phyloP scores from a whole-genome alignment of 2,888 invertebrate species.

The Calephelis perditalis region DNA sequence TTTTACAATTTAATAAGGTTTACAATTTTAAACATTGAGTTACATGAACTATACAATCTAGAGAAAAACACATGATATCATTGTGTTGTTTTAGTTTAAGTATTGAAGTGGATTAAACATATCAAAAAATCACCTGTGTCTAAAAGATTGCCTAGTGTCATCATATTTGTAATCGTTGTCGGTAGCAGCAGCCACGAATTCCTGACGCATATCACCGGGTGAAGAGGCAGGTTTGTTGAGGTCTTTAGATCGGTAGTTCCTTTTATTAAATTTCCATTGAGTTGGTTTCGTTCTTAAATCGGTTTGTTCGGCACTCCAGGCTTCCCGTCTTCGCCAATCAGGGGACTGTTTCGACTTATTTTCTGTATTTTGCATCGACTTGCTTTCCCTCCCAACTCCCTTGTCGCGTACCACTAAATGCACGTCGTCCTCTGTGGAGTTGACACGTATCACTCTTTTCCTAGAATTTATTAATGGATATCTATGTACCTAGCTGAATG shows the following conservation, averaged over 20 bases:
- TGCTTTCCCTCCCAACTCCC: conserved; percentile 84
- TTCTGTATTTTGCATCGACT: conserved; percentile 85
- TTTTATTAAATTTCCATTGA: conserved; percentile 86
- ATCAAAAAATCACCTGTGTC: conserved; percentile 49
- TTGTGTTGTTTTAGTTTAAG: no score
- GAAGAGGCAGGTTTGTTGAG: conserved; percentile 69
- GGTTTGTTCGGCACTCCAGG: conserved; percentile 89
- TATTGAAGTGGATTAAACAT: not conserved
- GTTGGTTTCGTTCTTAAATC: conserved; percentile 82
- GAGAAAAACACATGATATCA: no score
- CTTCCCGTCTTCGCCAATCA: conserved; percentile 89
- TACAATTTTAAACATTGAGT: no score
- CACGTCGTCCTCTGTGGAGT: conserved; percentile 86
- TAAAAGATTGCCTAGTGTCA: conserved; percentile 61
- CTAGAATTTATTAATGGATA: conserved; percentile 80
- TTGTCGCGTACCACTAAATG: conserved; percentile 85
- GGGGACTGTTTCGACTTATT: conserved; percentile 87
- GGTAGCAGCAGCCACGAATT: conserved; percentile 66
- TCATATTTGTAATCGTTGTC: conserved; percentile 69
- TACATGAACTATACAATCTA: no score
- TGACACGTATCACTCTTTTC: conserved; percentile 86
- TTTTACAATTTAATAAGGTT: no score
- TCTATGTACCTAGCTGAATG: conserved; percentile 73
- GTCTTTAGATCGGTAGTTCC: conserved; percentile 75
- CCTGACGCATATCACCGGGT: conserved; percentile 66